phyloP scores from a whole-genome alignment of 2,888 invertebrate genomes.

The Liodrosophila aerea region DNA sequence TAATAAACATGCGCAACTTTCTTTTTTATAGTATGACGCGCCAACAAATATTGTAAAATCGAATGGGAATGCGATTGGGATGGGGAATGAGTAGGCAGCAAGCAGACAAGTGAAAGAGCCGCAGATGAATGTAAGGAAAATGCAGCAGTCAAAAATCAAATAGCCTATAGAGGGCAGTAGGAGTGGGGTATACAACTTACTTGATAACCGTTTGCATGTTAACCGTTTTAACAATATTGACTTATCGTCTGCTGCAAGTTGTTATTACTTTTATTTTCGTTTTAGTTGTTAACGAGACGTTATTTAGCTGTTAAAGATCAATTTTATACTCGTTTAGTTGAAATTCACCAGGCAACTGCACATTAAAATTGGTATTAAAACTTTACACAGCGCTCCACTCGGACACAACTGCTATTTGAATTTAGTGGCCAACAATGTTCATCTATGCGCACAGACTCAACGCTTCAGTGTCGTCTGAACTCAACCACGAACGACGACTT shows the following conservation, averaged over 20 bases:
- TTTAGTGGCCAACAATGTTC: constrained; percentile 36
- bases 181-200: constrained; percentile 67
- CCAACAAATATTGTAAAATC: constrained; percentile 27
- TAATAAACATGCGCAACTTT: constrained; percentile 71
- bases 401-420: constrained; percentile 50
- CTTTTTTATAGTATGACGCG: constrained; percentile 56
- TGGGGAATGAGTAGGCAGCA: constrained; percentile 5
- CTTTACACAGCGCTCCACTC: constrained; percentile 49
- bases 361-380: not conserved
- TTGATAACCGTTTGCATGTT: constrained; percentile 81
- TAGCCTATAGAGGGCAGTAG: not conserved
- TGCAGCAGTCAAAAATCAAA: not conserved
- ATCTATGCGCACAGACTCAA: too few species aligned
- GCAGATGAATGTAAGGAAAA: constrained; percentile 4
- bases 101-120: constrained; percentile 10
- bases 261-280: constrained; percentile 8
- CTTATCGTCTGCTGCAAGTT: constrained; percentile 20
- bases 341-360: constrained; percentile 24
- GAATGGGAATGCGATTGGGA: constrained; percentile 16
- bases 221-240: constrained; percentile 58
- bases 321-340: constrained; percentile 47
- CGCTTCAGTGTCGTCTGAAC: not conserved
- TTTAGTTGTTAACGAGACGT: constrained; percentile 29
- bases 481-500: not conserved
- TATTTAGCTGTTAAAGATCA: constrained; percentile 62